Evolutionary conservation across 2,797 vertebrate species (phyloP), one percentile per base, ranked within the genome.

Genomic region (Remorina albescens): DNA sequence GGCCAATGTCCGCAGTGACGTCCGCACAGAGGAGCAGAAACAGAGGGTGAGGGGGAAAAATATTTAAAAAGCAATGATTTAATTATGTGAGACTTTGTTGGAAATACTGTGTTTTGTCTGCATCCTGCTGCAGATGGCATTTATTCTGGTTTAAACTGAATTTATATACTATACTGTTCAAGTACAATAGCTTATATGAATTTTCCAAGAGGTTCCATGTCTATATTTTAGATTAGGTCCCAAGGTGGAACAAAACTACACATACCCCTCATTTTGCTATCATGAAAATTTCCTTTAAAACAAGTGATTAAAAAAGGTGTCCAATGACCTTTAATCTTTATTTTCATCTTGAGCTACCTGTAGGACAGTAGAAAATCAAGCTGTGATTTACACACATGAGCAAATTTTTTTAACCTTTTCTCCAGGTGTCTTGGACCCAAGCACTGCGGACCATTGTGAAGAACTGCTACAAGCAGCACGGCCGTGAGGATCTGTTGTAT

Each of bases 391-490:
- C 57, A 2, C 50, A 39, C 42, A 28, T 54, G 47, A 28, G 64
- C n/a, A 50, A 0, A 1, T 19, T 2, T 58, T 44, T 57, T 1
- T 30, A 2, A 55, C n/a, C n/a, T n/a, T n/a, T 46, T 15, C 54
- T 37, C 28, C 37, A 99, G 98, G 98, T 99, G 58, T 99, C 98
- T 1, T 99, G 98, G 98, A 99, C 98, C 2, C 97, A 99, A 78
- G 98, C 98, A 0, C 78, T 99, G 74, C 85, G 98, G 68, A 98
- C 98, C 37, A 99, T 99, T 1, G 98, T 99, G 53, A 99, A 99
- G 90, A 99, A 99, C 92, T 99, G 98, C 93, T 99, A 99, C 80
- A 99, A 98, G 84, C 97, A 99, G 88, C 98, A 99, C 2, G 98
- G 97, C 23, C 95, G 98, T 0, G 98, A 99, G 72, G 98, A 99